Conservation (phyloP, 2,113 vertebrate genomes). For the Labeo catla region DNA sequence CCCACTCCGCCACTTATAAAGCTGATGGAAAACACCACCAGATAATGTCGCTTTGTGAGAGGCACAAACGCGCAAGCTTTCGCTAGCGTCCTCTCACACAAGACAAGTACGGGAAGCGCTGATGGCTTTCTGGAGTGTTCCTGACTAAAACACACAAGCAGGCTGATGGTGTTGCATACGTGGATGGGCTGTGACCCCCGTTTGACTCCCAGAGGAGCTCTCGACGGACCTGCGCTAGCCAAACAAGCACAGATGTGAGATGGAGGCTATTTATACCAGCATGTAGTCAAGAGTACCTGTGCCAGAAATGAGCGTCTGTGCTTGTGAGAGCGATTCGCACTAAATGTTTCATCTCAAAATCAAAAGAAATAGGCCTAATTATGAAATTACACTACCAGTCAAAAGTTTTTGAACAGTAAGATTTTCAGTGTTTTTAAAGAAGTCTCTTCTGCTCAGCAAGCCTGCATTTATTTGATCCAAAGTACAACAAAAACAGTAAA, state of each 20-base stretch:
- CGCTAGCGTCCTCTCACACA: neutral
- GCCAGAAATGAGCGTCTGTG: neutral
- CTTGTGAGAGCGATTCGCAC: neutral
- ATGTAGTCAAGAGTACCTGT: slow-evolving; percentile 7
- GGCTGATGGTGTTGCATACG: neutral
- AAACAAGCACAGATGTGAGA: slow-evolving; percentile 25
- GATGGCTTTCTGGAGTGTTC: neutral
- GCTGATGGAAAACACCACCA: slow-evolving; percentile 36
- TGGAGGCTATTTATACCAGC: slow-evolving; percentile 1
- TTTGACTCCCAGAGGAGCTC: slow-evolving; percentile 6
- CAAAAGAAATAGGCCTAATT: neutral
- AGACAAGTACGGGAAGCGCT: neutral
- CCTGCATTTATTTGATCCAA: no score
- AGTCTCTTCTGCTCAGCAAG: no score
- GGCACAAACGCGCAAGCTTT: slow-evolving; percentile 6
- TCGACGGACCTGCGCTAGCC: neutral
- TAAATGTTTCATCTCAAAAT: neutral
- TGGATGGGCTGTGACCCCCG: slow-evolving; percentile 4
- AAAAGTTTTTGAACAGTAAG: no score
- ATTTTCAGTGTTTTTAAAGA: no score
- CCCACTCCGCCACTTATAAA: slow-evolving; percentile 18
- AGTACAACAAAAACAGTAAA: no score
- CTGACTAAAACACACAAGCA: neutral
- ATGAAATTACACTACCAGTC: neutral
- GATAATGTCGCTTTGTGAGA: slow-evolving; percentile 40